These are phyloP conservation scores for Thripadectes ignobilis DNA, from an alignment of 2,797 vertebrate species.

Conservation along the genomic window DNA sequence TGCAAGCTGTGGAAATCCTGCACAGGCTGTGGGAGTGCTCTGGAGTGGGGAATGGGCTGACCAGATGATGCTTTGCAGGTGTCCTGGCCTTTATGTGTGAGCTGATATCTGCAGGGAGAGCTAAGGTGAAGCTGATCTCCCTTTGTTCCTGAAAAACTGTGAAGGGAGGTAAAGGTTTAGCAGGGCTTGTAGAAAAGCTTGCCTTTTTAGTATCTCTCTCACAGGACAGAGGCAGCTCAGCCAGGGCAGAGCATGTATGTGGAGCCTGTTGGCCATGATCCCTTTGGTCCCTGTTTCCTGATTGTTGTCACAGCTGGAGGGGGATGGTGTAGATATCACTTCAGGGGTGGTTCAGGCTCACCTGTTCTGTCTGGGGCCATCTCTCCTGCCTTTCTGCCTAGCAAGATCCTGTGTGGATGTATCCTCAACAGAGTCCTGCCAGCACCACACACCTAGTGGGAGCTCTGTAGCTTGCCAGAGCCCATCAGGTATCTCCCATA, in stretches of 20 bases:
- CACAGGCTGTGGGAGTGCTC: neutral
- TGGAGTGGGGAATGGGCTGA: neutral
- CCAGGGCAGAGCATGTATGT: neutral
- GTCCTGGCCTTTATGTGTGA: neutral
- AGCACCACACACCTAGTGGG: neutral
- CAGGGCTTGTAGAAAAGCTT: neutral
- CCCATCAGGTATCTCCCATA: neutral
- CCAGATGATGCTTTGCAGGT: neutral
- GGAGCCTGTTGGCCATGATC: neutral
- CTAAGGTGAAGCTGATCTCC: neutral
- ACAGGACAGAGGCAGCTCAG: neutral
- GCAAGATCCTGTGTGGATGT: accelerated
- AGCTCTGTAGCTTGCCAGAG: neutral
- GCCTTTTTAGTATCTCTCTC: neutral
- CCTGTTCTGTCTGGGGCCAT: neutral
- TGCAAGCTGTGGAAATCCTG: neutral
- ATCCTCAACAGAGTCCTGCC: neutral
- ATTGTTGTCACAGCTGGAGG: neutral
- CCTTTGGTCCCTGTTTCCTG: neutral
- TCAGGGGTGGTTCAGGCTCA: neutral
- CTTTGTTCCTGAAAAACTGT: neutral
- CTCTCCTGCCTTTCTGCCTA: neutral
- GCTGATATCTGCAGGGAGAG: neutral
- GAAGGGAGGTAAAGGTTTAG: neutral
- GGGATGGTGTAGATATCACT: neutral